Percentiles rank a stretch among this genome's conserved stretches.
phyloP scores from a whole-genome alignment of 2,113 vertebrate species.

The Percopsis transmontana region DNA sequence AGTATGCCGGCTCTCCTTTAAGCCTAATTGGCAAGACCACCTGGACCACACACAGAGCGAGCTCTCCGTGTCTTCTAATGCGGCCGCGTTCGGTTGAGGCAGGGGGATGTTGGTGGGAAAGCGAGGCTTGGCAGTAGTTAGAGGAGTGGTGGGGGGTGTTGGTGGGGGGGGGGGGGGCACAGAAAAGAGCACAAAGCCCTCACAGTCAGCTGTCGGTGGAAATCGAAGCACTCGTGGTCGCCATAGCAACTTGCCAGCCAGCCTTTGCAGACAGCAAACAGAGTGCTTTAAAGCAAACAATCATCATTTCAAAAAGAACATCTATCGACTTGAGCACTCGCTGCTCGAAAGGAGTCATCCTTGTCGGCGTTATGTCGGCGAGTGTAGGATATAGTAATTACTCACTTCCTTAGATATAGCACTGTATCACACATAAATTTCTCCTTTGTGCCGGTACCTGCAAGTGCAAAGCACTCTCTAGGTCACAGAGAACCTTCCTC shows the following conservation, averaged over 20 bases:
- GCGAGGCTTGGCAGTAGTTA: slow-evolving; percentile 14
- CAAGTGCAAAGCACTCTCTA: background rate
- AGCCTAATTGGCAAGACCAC: slow-evolving; percentile 44
- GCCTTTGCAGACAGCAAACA: slow-evolving; percentile 30
- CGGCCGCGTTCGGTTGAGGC: background rate
- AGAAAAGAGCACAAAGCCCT: slow-evolving; percentile 62
- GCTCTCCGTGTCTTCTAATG: slow-evolving; percentile 4
- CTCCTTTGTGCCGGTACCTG: background rate
- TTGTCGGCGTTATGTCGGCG: slow-evolving; percentile 4
- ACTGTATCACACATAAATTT: background rate
- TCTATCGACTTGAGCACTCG: slow-evolving; percentile 1
- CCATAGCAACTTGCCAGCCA: slow-evolving; percentile 63
- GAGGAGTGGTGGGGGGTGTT: slow-evolving; percentile 37
- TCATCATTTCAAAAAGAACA: slow-evolving; percentile 40
- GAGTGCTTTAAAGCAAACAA: slow-evolving; percentile 46
- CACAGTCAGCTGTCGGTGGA: slow-evolving; percentile 56
- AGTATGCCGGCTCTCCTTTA: slow-evolving; percentile 28
- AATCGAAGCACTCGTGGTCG: slow-evolving; percentile 68
- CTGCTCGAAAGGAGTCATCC: slow-evolving; percentile 20
- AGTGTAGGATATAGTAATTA: slow-evolving; percentile 12
- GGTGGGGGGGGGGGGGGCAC: background rate
- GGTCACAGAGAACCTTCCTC: background rate
- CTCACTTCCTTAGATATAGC: slow-evolving; percentile 20
- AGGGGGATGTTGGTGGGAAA: slow-evolving; percentile 12
- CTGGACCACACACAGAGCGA: slow-evolving; percentile 41